A percentile compares a stretch with the other conserved stretches of the same genome.
Evolutionary conservation across 2,113 vertebrate species (phyloP).

Genomic region (Cervus canadensis): DNA sequence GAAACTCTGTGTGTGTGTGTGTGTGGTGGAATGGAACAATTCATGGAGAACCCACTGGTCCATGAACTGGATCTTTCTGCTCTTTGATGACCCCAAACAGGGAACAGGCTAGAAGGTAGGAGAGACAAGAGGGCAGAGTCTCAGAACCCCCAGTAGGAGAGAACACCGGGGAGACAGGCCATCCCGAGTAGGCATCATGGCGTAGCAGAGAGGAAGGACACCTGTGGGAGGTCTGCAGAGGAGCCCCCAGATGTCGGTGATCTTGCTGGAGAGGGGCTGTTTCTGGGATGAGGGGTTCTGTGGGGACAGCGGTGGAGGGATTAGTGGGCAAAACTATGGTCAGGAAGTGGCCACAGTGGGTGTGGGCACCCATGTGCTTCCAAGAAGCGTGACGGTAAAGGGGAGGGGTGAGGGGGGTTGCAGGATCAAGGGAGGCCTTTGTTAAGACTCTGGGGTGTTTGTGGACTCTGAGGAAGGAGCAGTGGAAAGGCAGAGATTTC

Average conservation of each 20-base stretch:
- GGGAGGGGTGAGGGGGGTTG: not conserved
- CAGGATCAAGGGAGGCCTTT: not conserved
- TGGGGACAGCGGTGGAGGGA: not conserved
- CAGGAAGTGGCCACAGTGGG: not conserved
- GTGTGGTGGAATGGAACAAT: not conserved
- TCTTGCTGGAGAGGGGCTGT: not conserved
- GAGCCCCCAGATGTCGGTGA: not conserved
- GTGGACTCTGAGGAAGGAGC: not conserved
- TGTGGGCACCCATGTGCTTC: not conserved
- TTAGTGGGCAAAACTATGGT: not conserved
- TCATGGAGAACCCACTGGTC: not conserved
- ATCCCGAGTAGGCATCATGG: not conserved
- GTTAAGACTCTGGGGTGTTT: not conserved
- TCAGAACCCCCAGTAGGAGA: not conserved
- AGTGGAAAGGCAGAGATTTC: not conserved
- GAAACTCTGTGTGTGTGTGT: not conserved
- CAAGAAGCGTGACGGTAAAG: not conserved
- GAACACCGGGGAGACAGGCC: not conserved
- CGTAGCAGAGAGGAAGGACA: not conserved
- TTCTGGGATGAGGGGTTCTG: not conserved
- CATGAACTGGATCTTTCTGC: not conserved
- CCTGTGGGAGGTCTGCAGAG: not conserved
- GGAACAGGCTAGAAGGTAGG: not conserved
- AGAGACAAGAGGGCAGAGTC: not conserved
- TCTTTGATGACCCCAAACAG: not conserved